phyloP scores from a whole-genome alignment of 1,140 invertebrate species.

The Papilio helenus region DNA sequence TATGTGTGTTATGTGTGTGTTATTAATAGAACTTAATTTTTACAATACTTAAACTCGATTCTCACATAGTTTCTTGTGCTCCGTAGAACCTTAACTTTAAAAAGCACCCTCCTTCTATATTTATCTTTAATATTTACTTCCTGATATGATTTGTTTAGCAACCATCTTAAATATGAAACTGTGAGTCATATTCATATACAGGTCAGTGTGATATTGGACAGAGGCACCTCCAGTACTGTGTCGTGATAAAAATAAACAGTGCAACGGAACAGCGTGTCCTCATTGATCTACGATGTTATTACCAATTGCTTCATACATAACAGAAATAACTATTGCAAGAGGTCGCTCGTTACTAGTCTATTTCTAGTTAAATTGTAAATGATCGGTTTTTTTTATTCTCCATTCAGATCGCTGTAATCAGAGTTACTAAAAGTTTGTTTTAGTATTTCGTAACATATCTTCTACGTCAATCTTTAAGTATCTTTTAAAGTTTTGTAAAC shows the following conservation, averaged over 20 bases:
- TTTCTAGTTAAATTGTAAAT: neutral
- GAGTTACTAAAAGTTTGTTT: neutral
- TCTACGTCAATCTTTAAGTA: neutral
- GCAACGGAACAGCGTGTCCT: neutral
- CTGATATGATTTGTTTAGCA: neutral
- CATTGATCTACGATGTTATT: neutral
- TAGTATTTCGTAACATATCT: neutral
- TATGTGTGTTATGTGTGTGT: too few species aligned
- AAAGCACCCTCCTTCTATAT: too few species aligned
- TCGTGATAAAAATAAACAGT: conserved; percentile 18
- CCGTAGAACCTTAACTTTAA: too few species aligned
- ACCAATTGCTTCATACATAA: conserved; percentile 7
- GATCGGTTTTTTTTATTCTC: neutral
- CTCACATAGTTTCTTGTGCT: too few species aligned
- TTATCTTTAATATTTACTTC: too few species aligned
- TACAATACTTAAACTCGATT: too few species aligned
- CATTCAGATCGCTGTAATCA: neutral
- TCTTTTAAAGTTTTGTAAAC: neutral
- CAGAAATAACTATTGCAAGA: neutral
- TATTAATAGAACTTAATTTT: too few species aligned
- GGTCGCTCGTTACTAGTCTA: neutral
- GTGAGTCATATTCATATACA: neutral
- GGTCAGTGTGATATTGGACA: neutral
- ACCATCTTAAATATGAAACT: neutral
- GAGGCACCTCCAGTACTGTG: neutral